These are phyloP conservation scores for Diabrotica virgifera DNA, from an alignment of 1,140 invertebrate species.

Conservation along the genomic window DNA sequence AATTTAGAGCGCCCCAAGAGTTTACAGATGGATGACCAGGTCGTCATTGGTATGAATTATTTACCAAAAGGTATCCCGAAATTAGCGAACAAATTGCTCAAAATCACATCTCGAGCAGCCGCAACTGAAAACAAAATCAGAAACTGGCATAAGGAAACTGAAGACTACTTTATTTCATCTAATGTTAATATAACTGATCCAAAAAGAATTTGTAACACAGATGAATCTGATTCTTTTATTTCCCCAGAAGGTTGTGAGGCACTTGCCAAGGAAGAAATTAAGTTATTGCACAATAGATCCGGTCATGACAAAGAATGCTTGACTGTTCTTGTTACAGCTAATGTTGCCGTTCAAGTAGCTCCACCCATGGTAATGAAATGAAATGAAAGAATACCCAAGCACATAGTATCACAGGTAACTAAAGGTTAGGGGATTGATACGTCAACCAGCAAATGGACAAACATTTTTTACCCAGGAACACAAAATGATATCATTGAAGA, in stretches of 20 bases:
- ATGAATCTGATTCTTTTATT: slow-evolving; percentile 17
- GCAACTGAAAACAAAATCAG: slow-evolving; percentile 12
- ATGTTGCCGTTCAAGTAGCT: slow-evolving; percentile 11
- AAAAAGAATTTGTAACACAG: slow-evolving; percentile 15
- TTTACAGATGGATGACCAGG: slow-evolving; percentile 4
- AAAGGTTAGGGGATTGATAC: too few relatives aligned
- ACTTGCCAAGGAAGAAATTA: slow-evolving; percentile 7
- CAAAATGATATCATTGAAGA: too few relatives aligned
- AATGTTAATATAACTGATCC: slow-evolving; percentile 5
- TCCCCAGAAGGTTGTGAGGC: slow-evolving; percentile 1
- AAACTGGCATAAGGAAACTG: slow-evolving; percentile 6
- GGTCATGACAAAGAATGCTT: slow-evolving; percentile 11
- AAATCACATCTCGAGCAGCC: slow-evolving; percentile 8
- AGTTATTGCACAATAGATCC: neutral
- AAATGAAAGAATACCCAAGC: slow-evolving; percentile 18
- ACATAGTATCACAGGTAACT: too few relatives aligned
- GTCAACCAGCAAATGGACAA: too few relatives aligned
- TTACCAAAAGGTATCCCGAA: slow-evolving; percentile 4
- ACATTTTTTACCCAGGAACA: too few relatives aligned
- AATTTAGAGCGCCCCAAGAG: too few relatives aligned
- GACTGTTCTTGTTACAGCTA: slow-evolving; percentile 4
- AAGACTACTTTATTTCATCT: slow-evolving; percentile 7
- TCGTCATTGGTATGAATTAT: slow-evolving; percentile 10
- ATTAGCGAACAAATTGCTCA: neutral
- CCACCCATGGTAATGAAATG: slow-evolving; percentile 15